phyloP scores from a whole-genome alignment of 2,113 vertebrate genomes.

The Coturnix japonica region DNA sequence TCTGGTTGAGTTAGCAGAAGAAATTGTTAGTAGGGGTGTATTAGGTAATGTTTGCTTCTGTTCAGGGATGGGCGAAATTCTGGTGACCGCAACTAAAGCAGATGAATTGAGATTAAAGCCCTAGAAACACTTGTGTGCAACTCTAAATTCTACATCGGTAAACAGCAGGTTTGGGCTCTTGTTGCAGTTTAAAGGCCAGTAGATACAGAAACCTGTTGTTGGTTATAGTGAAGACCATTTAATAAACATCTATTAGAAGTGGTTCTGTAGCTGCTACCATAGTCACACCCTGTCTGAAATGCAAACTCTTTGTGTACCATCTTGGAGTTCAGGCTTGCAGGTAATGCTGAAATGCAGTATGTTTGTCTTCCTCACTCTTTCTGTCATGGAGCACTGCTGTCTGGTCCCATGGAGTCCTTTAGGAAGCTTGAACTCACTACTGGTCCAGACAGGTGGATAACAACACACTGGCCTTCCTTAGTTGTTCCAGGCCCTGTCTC shows the following conservation, averaged over 20 bases:
- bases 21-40: background rate
- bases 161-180: background rate
- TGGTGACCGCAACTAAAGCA: background rate
- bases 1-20: background rate
- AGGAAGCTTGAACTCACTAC: background rate
- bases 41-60: background rate
- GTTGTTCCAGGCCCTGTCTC: background rate
- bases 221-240: background rate
- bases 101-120: background rate
- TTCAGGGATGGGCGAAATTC: background rate
- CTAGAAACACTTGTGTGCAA: background rate
- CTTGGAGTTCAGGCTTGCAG: background rate
- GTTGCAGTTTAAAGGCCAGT: background rate
- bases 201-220: background rate
- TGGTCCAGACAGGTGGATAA: background rate
- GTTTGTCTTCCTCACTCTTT: background rate
- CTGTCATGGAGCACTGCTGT: background rate
- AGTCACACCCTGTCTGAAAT: background rate
- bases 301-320: background rate
- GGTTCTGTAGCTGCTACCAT: background rate
- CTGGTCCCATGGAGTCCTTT: background rate
- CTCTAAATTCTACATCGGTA: background rate
- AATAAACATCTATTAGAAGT: fast-evolving
- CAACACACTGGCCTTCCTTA: background rate
- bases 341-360: background rate